Percentiles rank a stretch among this genome's conserved stretches.
Evolutionary conservation across 2,113 vertebrate genomes (phyloP).

Genomic region (Tricholaema leucomelas): DNA sequence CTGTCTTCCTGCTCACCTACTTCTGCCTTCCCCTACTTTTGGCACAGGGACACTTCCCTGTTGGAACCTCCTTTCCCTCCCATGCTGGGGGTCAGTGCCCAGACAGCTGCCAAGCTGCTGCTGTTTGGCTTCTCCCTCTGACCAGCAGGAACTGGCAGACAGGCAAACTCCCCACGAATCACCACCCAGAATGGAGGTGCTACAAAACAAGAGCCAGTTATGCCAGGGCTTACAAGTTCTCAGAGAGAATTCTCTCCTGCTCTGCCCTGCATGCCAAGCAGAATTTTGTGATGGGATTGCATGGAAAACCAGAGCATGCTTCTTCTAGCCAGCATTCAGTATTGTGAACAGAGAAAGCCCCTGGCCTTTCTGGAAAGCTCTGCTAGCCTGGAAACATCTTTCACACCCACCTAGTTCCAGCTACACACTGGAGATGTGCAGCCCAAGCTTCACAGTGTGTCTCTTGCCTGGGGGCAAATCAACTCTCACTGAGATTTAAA

Average conservation of each 20-base stretch:
- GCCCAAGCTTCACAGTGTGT: rapidly evolving
- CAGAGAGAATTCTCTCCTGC: not conserved
- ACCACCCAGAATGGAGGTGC: not conserved
- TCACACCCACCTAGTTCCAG: not conserved
- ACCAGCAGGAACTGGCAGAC: not conserved
- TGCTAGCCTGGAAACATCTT: not conserved
- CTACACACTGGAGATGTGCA: too few relatives aligned
- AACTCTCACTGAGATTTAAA: not conserved
- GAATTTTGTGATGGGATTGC: not conserved
- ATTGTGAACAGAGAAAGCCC: not conserved
- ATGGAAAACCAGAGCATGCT: not conserved
- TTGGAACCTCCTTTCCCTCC: not conserved
- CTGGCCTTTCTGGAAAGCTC: not conserved
- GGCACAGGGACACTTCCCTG: not conserved
- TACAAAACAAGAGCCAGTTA: not conserved
- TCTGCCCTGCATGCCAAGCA: rapidly evolving
- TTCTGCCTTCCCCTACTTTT: not conserved
- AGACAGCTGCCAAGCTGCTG: not conserved
- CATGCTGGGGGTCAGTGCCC: not conserved
- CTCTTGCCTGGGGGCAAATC: not conserved
- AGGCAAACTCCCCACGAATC: not conserved
- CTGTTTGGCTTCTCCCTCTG: not conserved
- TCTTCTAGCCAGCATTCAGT: not conserved
- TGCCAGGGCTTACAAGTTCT: not conserved
- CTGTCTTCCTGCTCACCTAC: not conserved